These are phyloP conservation scores for Eudyptes chrysolophus DNA, from an alignment of 2,113 vertebrate genomes.

Conservation along the genomic window DNA sequence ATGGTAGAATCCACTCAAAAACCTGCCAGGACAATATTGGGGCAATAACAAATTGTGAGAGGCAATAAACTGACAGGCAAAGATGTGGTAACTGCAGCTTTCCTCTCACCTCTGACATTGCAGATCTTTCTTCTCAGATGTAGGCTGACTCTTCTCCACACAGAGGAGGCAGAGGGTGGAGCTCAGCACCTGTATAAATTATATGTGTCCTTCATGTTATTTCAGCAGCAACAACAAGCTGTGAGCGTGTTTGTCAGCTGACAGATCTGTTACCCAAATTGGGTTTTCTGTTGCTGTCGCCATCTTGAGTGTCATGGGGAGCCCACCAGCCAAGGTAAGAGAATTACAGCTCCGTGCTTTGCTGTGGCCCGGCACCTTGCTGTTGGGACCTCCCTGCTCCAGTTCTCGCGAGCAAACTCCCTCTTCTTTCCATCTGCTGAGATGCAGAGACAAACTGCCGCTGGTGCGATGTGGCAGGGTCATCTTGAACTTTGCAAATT, in stretches of 20 bases:
- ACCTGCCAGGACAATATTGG: too few species aligned
- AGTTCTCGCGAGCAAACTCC: fast-evolving
- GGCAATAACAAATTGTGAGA: not conserved
- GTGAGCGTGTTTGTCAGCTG: slow-evolving; percentile 32
- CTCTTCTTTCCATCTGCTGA: not conserved
- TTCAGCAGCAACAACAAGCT: slow-evolving; percentile 35
- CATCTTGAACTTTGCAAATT: not conserved
- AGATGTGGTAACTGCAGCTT: not conserved
- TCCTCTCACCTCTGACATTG: not conserved
- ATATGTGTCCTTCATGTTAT: slow-evolving; percentile 50
- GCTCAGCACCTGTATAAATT: slow-evolving; percentile 43
- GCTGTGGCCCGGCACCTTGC: not conserved
- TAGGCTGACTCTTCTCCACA: slow-evolving; percentile 12
- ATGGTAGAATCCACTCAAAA: not conserved
- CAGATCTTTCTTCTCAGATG: not conserved
- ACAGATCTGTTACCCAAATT: slow-evolving; percentile 12
- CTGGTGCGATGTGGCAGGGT: not conserved
- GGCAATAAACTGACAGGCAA: not conserved
- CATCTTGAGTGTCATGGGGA: slow-evolving; percentile 35
- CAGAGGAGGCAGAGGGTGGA: slow-evolving; percentile 63
- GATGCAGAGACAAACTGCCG: not conserved
- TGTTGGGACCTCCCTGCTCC: not conserved
- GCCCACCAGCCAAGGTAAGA: slow-evolving; percentile 61
- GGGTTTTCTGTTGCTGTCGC: not conserved
- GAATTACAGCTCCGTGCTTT: fast-evolving